Percentiles rank a stretch among this genome's conserved stretches.
These are phyloP conservation scores for rat (Rattus norvegicus) DNA, from an alignment of 2,113 vertebrate species.

Conservation along the genomic window GRCr8 NC_086027.1:8394001-8394500, in stretches of 20 bases:
- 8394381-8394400: too few species aligned
- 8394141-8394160: neutral
- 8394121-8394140: neutral
- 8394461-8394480: too few species aligned
- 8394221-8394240: neutral
- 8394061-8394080: neutral
- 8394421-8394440: too few species aligned
- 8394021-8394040: neutral
- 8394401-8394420: too few species aligned
- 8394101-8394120: neutral
- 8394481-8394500: too few species aligned
- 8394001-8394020: neutral
- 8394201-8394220: neutral
- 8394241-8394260: neutral
- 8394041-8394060: neutral
- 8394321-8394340: too few species aligned
- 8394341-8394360: too few species aligned
- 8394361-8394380: too few species aligned
- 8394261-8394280: too few species aligned
- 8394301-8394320: too few species aligned
- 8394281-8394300: too few species aligned
- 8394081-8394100: neutral
- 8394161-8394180: neutral
- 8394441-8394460: too few species aligned
- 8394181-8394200: neutral